Evolutionary conservation across 2,113 vertebrate genomes (phyloP).

Genomic region (Nanorana parkeri): DNA sequence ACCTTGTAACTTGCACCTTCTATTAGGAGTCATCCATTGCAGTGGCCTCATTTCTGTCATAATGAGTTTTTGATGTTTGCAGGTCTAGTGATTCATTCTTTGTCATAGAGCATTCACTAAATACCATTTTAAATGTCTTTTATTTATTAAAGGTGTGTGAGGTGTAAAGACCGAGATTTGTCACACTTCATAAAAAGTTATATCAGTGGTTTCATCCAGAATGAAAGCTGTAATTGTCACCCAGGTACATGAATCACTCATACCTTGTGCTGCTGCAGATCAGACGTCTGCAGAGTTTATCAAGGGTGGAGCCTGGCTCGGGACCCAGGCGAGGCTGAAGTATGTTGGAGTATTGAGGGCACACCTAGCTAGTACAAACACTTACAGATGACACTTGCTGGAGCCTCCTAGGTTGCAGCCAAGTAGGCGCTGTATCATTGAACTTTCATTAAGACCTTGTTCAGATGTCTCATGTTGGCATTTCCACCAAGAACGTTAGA

Average conservation of each 20-base stretch:
- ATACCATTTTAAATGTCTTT: not conserved
- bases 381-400: constrained; percentile 2
- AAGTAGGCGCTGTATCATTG: not conserved
- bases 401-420: not conserved
- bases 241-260: constrained; percentile 2
- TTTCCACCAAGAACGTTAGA: too few species aligned
- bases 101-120: not conserved
- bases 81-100: not conserved
- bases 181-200: not conserved
- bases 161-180: not conserved
- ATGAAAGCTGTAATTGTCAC: not conserved
- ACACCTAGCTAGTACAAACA: constrained; percentile 45
- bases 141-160: not conserved
- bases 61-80: too few species aligned
- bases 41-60: too few species aligned
- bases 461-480: too few species aligned
- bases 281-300: constrained; percentile 6
- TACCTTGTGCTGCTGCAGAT: not conserved
- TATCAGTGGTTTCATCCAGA: not conserved
- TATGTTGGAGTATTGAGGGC: not conserved
- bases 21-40: too few species aligned
- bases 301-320: constrained; percentile 10
- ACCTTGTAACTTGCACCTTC: too few species aligned
- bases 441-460: not conserved
- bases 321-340: constrained; percentile 1